These are phyloP conservation scores for Dioctria linearis DNA, from an alignment of 2,888 invertebrate genomes.

Conservation along the genomic window DNA sequence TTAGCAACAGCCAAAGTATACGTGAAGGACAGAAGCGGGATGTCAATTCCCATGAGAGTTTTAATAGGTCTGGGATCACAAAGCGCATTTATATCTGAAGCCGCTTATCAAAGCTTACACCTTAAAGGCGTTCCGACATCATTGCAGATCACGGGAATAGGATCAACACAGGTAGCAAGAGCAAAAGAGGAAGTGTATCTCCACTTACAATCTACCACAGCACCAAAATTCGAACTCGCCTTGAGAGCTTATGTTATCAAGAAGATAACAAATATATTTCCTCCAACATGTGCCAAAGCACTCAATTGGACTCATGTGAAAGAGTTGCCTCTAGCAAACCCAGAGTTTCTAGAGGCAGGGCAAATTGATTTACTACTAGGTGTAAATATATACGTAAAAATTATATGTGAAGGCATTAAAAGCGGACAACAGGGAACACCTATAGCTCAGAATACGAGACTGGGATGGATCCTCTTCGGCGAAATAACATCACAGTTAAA, in stretches of 20 bases:
- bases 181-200: neutral
- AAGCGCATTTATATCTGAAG: neutral
- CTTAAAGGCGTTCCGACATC: neutral
- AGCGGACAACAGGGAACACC: neutral
- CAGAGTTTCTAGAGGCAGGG: neutral
- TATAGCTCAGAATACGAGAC: neutral
- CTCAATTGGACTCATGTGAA: neutral
- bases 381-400: no score
- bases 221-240: neutral
- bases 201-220: neutral
- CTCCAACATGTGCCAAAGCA: neutral
- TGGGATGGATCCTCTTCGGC: slow-evolving; percentile 1
- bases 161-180: neutral
- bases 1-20: neutral
- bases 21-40: neutral
- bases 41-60: neutral
- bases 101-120: neutral
- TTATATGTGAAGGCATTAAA: neutral
- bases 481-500: neutral
- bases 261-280: neutral
- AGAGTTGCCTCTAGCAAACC: no score
- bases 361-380: neutral
- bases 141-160: neutral
- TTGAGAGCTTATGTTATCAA: neutral
- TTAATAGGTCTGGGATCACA: no score